Conservation (phyloP, 2,113 vertebrate genomes). For the Pelecanus crispus region DNA sequence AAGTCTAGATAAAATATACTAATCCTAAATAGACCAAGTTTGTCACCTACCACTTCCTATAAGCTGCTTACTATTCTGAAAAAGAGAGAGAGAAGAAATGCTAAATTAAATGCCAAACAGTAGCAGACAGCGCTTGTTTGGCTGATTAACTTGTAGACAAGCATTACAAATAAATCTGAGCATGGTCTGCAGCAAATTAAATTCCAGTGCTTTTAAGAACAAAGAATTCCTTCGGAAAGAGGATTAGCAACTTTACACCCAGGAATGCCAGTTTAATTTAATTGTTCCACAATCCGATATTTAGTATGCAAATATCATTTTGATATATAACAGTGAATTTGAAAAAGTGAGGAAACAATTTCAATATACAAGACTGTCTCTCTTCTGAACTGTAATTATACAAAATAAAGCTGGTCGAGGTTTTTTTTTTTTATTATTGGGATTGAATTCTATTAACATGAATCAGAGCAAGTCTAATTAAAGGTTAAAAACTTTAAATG, state of each 20-base stretch:
- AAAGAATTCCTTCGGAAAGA: slow-evolving; percentile 81
- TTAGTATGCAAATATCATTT: slow-evolving; percentile 83
- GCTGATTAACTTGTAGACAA: slow-evolving; percentile 84
- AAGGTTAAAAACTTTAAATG: slow-evolving; percentile 75
- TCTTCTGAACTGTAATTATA: slow-evolving; percentile 72
- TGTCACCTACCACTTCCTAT: slow-evolving; percentile 80
- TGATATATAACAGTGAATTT: slow-evolving; percentile 70
- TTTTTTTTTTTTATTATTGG: slow-evolving; percentile 50
- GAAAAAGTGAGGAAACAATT: slow-evolving; percentile 73
- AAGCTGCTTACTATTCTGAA: slow-evolving; percentile 79
- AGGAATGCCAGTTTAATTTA: slow-evolving; percentile 83
- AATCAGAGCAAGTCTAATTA: slow-evolving; percentile 76
- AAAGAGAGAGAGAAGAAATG: slow-evolving; percentile 60
- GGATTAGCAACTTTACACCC: slow-evolving; percentile 85
- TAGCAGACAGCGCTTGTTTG: slow-evolving; percentile 78
- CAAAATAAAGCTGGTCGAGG: slow-evolving; percentile 55
- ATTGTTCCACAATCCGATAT: slow-evolving; percentile 78
- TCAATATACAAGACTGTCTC: slow-evolving; percentile 48
- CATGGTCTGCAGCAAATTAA: slow-evolving; percentile 80
- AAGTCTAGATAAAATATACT: slow-evolving; percentile 77
- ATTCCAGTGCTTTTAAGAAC: slow-evolving; percentile 83
- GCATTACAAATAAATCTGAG: slow-evolving; percentile 82
- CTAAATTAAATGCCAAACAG: slow-evolving; percentile 81
- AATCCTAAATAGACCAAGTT: slow-evolving; percentile 78
- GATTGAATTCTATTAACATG: slow-evolving; percentile 74